Percentiles rank a stretch among this genome's conserved stretches.
These are phyloP conservation scores for Dendrophyllia cribrosa DNA, from an alignment of 64 coral and sea anemone species.

Conservation along the genomic window DNA sequence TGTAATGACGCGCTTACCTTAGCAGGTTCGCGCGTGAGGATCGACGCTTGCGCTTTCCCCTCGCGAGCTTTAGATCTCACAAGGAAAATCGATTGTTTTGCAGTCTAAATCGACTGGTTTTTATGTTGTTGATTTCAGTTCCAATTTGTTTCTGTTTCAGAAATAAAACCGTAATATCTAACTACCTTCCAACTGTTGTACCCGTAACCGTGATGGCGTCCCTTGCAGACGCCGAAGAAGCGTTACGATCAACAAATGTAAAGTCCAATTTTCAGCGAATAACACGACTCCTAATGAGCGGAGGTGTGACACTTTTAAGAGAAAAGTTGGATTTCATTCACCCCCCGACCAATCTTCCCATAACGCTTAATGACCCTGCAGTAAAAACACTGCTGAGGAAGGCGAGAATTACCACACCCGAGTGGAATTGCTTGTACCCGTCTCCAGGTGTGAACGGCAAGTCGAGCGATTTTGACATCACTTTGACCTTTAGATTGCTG, in stretches of 20 bases:
- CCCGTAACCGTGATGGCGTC: too few relatives aligned
- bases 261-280: constrained; percentile 4
- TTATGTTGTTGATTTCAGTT: too few relatives aligned
- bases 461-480: constrained; percentile 18
- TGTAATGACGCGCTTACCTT: too few relatives aligned
- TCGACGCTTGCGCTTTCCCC: too few relatives aligned
- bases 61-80: too few relatives aligned
- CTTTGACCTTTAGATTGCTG: constrained; percentile 30
- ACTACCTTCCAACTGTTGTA: too few relatives aligned
- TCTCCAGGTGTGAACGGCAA: background rate
- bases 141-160: too few relatives aligned
- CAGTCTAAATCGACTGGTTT: too few relatives aligned
- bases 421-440: background rate
- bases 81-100: too few relatives aligned
- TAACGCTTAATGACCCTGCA: background rate
- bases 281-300: background rate
- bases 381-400: background rate
- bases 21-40: too few relatives aligned
- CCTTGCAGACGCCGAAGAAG: too few relatives aligned
- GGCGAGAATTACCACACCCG: background rate
- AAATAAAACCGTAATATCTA: too few relatives aligned
- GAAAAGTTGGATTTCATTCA: background rate
- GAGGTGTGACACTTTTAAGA: background rate
- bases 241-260: background rate
- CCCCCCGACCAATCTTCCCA: constrained; percentile 5